Evolutionary conservation across 2,888 invertebrate genomes (phyloP).

Genomic region (Dryadula phaetusa): DNA sequence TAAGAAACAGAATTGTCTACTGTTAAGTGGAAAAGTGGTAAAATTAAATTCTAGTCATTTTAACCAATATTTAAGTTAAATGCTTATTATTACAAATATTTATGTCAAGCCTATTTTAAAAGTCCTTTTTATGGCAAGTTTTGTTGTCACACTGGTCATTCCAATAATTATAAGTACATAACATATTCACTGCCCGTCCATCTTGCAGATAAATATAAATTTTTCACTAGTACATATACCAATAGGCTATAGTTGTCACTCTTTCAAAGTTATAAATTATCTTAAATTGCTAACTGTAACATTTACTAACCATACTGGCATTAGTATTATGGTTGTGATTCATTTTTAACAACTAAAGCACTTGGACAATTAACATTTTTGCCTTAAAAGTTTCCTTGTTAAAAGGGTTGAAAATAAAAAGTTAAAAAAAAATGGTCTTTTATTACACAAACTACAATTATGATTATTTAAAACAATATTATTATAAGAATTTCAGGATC

Average conservation of each 20-base stretch:
- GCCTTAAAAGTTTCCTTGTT: slow-evolving; percentile 17
- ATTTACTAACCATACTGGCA: not conserved
- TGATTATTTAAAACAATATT: not conserved
- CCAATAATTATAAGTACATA: not conserved
- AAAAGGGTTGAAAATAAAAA: slow-evolving; percentile 15
- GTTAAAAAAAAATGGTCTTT: not conserved
- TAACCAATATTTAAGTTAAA: not conserved
- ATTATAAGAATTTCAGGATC: too few relatives aligned
- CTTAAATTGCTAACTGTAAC: not conserved
- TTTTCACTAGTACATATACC: not conserved
- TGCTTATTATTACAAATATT: slow-evolving; percentile 1
- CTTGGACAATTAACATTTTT: not conserved
- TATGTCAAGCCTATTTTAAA: not conserved
- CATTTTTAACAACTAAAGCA: slow-evolving; percentile 20
- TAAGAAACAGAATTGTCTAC: slow-evolving; percentile 25
- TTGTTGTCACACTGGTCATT: slow-evolving; percentile 3
- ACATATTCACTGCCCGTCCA: slow-evolving; percentile 24
- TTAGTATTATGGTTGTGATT: slow-evolving; percentile 30
- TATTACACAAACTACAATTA: slow-evolving; percentile 11
- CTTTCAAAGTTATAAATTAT: not conserved
- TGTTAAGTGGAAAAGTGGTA: not conserved
- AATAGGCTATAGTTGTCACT: not conserved
- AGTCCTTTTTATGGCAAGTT: slow-evolving; percentile 13
- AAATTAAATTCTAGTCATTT: slow-evolving; percentile 26
- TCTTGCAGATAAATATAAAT: slow-evolving; percentile 12